These are phyloP conservation scores for Datnioides undecimradiatus DNA, from an alignment of 2,113 vertebrate species.

Conservation along the genomic window DNA sequence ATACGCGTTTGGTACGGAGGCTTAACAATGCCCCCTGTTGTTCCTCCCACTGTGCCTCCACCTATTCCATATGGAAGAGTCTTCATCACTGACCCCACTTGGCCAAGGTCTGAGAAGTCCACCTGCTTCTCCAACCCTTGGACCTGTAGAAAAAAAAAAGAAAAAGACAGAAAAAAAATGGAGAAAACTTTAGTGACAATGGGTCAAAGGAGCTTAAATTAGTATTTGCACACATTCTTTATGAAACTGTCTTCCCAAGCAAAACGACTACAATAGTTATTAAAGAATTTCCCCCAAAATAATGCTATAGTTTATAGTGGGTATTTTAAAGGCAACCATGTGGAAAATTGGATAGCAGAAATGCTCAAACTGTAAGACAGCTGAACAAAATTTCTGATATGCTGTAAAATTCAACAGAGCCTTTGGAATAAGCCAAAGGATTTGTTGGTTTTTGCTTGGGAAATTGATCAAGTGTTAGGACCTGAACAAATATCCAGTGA, in stretches of 20 bases:
- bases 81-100: conserved; percentile 84
- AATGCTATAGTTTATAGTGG: background rate
- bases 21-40: conserved; percentile 80
- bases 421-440: background rate
- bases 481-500: background rate
- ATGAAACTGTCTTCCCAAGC: background rate
- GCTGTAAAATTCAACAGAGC: background rate
- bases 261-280: background rate
- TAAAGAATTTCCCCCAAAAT: background rate
- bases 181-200: background rate
- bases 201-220: background rate
- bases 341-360: background rate
- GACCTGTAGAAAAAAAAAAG: conserved; percentile 78
- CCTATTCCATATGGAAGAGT: conserved; percentile 83
- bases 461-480: background rate
- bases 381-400: background rate
- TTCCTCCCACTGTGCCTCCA: conserved; percentile 64
- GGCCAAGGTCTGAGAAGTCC: conserved; percentile 89
- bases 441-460: background rate
- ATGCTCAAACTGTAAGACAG: background rate
- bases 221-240: background rate
- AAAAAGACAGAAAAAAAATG: conserved; percentile 23
- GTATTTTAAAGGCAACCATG: background rate
- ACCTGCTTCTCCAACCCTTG: conserved; percentile 87
- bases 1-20: conserved; percentile 83